These are phyloP conservation scores for Ditylenchus weischeri DNA, from an alignment of 2,888 invertebrate species.

Conservation along the genomic window DNA sequence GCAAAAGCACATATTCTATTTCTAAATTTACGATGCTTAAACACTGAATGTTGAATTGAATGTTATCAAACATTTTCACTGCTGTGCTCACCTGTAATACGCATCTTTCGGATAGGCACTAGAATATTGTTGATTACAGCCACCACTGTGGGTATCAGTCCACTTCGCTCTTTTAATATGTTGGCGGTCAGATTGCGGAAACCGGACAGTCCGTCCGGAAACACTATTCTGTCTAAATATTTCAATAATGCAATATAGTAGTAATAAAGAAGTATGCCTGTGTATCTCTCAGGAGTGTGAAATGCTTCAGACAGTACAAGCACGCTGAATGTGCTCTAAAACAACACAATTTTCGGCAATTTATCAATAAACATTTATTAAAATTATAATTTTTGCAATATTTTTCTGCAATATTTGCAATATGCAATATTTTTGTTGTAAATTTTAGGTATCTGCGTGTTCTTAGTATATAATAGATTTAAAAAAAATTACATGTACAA, in stretches of 20 bases:
- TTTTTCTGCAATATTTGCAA: no score
- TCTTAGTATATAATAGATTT: no score
- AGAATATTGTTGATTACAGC: constrained; percentile 57
- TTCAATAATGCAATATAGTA: constrained; percentile 1
- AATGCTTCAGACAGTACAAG: constrained; percentile 57
- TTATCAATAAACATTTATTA: no score
- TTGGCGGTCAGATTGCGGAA: constrained; percentile 53
- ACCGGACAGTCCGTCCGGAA: constrained; percentile 56
- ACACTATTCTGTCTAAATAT: constrained; percentile 44
- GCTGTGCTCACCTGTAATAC: constrained; percentile 1
- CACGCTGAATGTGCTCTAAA: constrained; percentile 25
- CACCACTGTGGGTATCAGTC: constrained; percentile 56
- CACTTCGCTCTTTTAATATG: constrained; percentile 45
- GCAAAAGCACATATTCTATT: constrained; percentile 55
- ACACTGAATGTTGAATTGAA: no score
- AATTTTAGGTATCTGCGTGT: no score
- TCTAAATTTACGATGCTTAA: constrained; percentile 7
- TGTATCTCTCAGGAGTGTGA: constrained; percentile 55
- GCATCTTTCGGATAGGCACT: constrained; percentile 54
- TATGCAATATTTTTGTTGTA: no score
- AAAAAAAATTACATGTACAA: constrained; percentile 28
- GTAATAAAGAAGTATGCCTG: constrained; percentile 28
- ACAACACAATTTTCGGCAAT: no score
- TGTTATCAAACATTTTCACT: no score
- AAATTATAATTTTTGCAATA: no score